These are phyloP conservation scores for Trinorchestia longiramus DNA, from an alignment of 1,140 invertebrate genomes.

Conservation along the genomic window DNA sequence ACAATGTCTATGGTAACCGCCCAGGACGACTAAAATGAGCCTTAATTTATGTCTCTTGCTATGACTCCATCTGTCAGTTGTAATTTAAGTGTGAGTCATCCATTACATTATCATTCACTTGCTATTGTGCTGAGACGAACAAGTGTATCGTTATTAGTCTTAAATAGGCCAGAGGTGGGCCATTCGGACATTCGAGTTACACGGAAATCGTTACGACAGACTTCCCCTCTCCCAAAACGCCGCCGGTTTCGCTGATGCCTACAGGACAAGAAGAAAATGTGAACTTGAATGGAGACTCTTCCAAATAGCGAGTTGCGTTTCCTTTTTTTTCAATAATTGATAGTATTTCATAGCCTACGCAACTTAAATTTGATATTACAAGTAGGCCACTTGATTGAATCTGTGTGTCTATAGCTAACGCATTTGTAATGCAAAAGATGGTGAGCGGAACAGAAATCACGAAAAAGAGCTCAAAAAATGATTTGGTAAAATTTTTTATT, in stretches of 20 bases:
- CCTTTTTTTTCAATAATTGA: background rate
- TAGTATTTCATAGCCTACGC: background rate
- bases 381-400: too few relatives aligned
- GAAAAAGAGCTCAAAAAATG: too few relatives aligned
- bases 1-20: background rate
- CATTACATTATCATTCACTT: background rate
- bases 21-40: background rate
- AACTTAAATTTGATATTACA: background rate
- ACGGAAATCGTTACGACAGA: constrained; percentile 38
- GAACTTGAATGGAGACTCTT: background rate
- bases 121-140: background rate
- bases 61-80: background rate
- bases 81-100: background rate
- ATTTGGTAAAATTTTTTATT: too few relatives aligned
- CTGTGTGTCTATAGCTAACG: too few relatives aligned
- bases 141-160: background rate
- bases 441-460: too few relatives aligned
- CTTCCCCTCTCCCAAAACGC: background rate
- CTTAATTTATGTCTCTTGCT: background rate
- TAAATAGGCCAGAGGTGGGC: constrained; percentile 27
- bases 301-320: background rate
- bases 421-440: too few relatives aligned
- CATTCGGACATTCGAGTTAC: background rate
- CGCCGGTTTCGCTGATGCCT: background rate
- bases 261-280: background rate